A percentile compares a stretch with the other conserved stretches of the same genome.
Conservation (phyloP, 2,797 vertebrate genomes). For the Catostomus latipinnis region DNA sequence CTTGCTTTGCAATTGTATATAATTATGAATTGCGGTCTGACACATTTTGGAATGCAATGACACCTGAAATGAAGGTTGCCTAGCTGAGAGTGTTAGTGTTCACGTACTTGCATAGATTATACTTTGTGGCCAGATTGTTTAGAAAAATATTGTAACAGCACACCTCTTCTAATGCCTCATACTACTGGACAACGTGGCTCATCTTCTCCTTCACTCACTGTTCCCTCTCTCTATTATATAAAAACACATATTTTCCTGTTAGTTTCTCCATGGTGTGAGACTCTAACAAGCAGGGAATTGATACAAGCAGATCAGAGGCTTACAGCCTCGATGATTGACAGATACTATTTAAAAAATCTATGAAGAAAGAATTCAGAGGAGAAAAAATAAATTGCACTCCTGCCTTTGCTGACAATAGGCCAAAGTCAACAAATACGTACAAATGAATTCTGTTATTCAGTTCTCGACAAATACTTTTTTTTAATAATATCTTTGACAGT, state of each 20-base stretch:
- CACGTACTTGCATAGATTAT: too few relatives aligned
- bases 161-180: too few relatives aligned
- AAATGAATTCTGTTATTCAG: neutral
- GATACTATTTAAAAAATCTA: neutral
- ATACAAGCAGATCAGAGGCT: neutral
- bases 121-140: too few relatives aligned
- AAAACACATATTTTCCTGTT: neutral
- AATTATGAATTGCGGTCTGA: too few relatives aligned
- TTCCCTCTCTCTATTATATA: neutral
- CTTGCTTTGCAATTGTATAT: too few relatives aligned
- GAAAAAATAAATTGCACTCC: neutral
- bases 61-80: too few relatives aligned
- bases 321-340: neutral
- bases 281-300: neutral
- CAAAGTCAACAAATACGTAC: neutral
- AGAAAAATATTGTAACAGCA: too few relatives aligned
- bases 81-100: too few relatives aligned
- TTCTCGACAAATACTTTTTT: neutral
- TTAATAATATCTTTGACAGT: neutral
- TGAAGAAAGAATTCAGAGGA: neutral
- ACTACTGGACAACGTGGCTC: too few relatives aligned
- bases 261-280: constrained; percentile 2
- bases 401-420: neutral
- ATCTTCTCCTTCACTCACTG: neutral
- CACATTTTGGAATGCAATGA: too few relatives aligned